A percentile compares a stretch with the other conserved stretches of the same genome.
Evolutionary conservation across 2,113 vertebrate genomes (phyloP).

Genomic region (Apodemus sylvaticus): DNA sequence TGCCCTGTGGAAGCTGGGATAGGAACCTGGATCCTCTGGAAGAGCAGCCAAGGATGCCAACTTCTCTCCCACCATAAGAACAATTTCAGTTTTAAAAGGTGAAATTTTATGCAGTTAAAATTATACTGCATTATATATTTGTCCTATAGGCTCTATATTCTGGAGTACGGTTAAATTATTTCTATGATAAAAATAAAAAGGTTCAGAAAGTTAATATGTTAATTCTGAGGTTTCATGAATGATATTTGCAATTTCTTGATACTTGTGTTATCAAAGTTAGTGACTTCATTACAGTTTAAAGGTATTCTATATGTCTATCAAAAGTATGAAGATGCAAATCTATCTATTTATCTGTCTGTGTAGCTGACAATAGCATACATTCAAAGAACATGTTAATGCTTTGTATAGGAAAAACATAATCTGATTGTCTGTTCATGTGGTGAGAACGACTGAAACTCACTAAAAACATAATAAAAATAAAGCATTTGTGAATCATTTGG

Average conservation of each 20-base stretch:
- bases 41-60: neutral
- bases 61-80: neutral
- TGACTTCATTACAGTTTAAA: neutral
- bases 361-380: neutral
- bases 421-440: neutral
- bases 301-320: neutral
- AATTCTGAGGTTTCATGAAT: neutral
- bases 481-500: neutral
- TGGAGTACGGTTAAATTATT: neutral
- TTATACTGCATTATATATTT: neutral
- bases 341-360: neutral
- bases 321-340: neutral
- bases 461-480: neutral
- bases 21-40: neutral
- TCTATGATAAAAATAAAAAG: neutral
- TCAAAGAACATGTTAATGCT: neutral
- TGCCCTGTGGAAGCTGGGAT: neutral
- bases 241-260: neutral
- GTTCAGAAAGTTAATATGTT: neutral
- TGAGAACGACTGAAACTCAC: neutral
- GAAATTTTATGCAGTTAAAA: neutral
- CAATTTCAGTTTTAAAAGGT: neutral
- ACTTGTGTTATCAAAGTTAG: neutral
- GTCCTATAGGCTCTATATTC: neutral
- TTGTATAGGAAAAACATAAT: neutral